Evolutionary conservation across 2,888 invertebrate species (phyloP), one percentile per base, ranked within the genome.

Genomic region (Antitype chi): DNA sequence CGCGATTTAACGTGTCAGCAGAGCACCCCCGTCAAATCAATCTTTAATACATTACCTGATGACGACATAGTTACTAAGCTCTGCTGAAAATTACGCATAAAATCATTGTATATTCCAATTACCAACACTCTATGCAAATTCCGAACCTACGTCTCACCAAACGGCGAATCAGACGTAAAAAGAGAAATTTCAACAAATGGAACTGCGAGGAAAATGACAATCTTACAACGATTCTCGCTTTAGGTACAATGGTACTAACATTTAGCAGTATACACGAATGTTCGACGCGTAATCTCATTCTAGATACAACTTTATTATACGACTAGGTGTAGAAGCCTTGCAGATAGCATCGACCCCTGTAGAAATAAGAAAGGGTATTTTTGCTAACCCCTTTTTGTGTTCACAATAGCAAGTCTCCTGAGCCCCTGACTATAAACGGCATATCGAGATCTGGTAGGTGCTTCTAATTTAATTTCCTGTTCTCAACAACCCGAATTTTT

Each of bases 21-120:
- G 63, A 23, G 15, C 55, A 74, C 76, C 74, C 72, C 38, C 59
- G 55, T 71, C 71, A 75, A 82, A 86, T 80, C 78, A 78, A 80
- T 75, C 66, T 71, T 76, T 78, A 75, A 79, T 85, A 60, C 49
- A 76, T 84, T 76, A 67, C 66, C 59, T 68, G 60, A 86, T 73
- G 70, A 78, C 73, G 68, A 66, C 68, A 72, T 57, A 32, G 62
- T 62, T 64, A 47, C 78, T 71, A 71, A 72, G 74, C 72, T 81
- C 57, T 70, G 68, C 62, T 55, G 55, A 38, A 72, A 78, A 85
- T 73, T 73, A 64, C 78, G 63, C 43, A 74, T 67, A 53, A 70
- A 78, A 70, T 64, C 52, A 63, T 73, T 55, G n/a, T 62, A 47
- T 25, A 69, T 68, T 66, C 52, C 60, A 74, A 76, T 82, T 77